These are phyloP conservation scores for Cephalopachus bancanus DNA, from an alignment of 2,797 vertebrate genomes.

Conservation along the genomic window DNA sequence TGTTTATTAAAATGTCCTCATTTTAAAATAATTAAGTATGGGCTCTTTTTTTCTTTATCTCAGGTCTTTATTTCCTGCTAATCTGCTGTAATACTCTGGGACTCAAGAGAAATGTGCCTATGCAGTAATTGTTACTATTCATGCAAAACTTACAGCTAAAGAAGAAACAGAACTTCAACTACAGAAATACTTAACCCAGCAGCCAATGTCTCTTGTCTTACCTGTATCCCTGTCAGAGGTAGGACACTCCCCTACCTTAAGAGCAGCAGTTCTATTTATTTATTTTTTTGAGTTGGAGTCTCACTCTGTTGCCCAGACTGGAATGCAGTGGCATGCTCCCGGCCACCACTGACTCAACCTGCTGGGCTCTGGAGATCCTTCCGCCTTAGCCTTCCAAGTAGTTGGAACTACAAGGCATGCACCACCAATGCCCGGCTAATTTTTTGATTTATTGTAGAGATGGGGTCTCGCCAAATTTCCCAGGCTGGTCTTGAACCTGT, in stretches of 20 bases:
- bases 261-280: not conserved
- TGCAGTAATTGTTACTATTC: not conserved
- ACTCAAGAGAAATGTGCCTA: not conserved
- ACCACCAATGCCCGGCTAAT: too few relatives aligned
- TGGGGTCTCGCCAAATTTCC: too few relatives aligned
- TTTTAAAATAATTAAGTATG: constrained; percentile 35
- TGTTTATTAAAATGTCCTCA: constrained; percentile 36
- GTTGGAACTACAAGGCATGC: too few relatives aligned
- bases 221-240: not conserved
- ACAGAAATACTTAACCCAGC: not conserved
- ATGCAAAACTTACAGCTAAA: constrained; percentile 7
- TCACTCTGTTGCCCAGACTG: too few relatives aligned
- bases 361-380: too few relatives aligned
- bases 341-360: too few relatives aligned
- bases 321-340: too few relatives aligned
- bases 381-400: too few relatives aligned
- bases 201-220: not conserved
- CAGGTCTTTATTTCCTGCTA: not conserved
- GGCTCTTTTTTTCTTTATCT: not conserved
- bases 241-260: not conserved
- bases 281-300: too few relatives aligned
- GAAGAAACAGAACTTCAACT: not conserved
- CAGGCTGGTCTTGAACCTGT: too few relatives aligned
- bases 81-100: not conserved
- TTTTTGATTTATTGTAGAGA: too few relatives aligned